These are phyloP conservation scores for Hydractinia echinata DNA, from an alignment of 30 jellyfish, hydroid and myxozoan species.

Conservation along the genomic window DNA sequence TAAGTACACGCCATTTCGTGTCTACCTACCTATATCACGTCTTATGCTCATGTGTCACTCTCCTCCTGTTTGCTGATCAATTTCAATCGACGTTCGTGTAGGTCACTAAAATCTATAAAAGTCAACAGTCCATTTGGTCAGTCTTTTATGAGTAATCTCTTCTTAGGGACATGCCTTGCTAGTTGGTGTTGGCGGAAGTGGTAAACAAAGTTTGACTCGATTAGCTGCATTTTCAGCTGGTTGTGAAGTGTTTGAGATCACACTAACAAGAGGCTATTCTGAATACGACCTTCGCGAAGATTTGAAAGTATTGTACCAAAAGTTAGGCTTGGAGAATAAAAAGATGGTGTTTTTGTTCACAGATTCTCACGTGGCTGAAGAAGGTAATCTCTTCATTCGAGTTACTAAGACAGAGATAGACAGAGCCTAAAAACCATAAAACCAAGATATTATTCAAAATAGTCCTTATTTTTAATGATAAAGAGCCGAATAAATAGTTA, in stretches of 20 bases:
- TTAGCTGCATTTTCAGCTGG: slow-evolving; percentile 99
- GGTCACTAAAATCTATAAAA: no score
- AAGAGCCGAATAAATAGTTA: no score
- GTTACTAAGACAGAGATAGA: no score
- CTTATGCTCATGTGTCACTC: neutral
- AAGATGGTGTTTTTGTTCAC: slow-evolving; percentile 89
- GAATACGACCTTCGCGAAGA: slow-evolving; percentile 92
- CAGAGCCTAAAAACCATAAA: no score
- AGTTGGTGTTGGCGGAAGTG: slow-evolving; percentile 99
- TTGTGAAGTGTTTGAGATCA: slow-evolving; percentile 83
- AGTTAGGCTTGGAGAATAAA: slow-evolving; percentile 82
- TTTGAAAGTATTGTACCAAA: slow-evolving; percentile 63
- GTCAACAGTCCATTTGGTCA: no score
- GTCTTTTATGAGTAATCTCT: no score
- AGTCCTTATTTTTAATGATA: no score
- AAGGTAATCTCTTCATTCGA: slow-evolving; percentile 36
- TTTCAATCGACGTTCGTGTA: neutral
- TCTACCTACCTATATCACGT: neutral
- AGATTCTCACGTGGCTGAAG: slow-evolving; percentile 96
- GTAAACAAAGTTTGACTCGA: slow-evolving; percentile 94
- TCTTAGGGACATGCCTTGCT: slow-evolving; percentile 79
- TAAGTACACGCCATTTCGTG: no score
- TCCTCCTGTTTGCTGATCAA: neutral
- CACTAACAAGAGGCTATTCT: slow-evolving; percentile 85
- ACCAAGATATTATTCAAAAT: no score